Percentiles rank a stretch among this genome's conserved stretches.
Evolutionary conservation across 2,113 vertebrate species (phyloP).

Genomic region (Mola mola): DNA sequence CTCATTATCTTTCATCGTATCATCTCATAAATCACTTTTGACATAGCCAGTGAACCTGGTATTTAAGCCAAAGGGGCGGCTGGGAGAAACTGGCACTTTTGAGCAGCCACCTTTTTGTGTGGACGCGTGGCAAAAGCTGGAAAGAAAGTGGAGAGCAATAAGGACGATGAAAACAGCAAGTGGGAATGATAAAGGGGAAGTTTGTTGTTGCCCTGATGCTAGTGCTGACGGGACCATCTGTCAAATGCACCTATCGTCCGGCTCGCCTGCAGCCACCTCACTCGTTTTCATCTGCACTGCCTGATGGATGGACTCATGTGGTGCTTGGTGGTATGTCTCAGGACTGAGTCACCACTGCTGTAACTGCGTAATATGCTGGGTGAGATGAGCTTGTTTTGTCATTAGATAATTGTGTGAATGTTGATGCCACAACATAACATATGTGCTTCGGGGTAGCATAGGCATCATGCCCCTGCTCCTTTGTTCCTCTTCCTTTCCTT

Average conservation of each 20-base stretch:
- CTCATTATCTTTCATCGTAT: background rate
- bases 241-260: slow-evolving; percentile 44
- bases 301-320: slow-evolving; percentile 55
- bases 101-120: background rate
- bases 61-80: background rate
- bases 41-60: too few relatives aligned
- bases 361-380: slow-evolving; percentile 23
- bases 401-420: slow-evolving; percentile 54
- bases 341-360: slow-evolving; percentile 38
- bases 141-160: slow-evolving; percentile 20
- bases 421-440: slow-evolving; percentile 29
- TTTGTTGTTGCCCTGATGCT: slow-evolving; percentile 29
- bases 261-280: slow-evolving; percentile 45
- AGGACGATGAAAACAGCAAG: slow-evolving; percentile 41
- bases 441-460: slow-evolving; percentile 26
- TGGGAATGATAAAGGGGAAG: slow-evolving; percentile 53
- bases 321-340: slow-evolving; percentile 39
- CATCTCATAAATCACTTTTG: background rate
- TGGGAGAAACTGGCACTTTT: background rate
- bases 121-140: background rate
- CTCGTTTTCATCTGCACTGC: slow-evolving; percentile 46
- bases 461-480: slow-evolving; percentile 3
- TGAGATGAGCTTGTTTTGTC: slow-evolving; percentile 34
- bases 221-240: slow-evolving; percentile 50
- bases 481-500: slow-evolving; percentile 7